Evolutionary conservation across 2,888 invertebrate species (phyloP), one percentile per base, ranked within the genome.

Genomic region (Ctena decussata): DNA sequence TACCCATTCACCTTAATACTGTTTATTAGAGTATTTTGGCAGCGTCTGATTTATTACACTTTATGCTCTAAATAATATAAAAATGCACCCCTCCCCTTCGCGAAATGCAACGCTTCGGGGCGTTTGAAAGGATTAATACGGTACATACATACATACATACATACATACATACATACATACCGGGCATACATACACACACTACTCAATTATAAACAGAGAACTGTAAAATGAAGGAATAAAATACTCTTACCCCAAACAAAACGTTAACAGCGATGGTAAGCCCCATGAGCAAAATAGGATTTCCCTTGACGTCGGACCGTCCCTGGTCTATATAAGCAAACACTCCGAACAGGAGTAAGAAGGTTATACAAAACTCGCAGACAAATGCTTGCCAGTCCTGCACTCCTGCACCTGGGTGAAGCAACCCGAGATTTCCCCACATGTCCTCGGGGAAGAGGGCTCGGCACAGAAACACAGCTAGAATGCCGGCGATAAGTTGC

Each of bases 231-330:
- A n/a, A n/a, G n/a, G n/a, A n/a, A n/a, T n/a, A n/a, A n/a, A n/a
- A n/a, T n/a, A n/a, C n/a, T 8, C 92, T 90, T 84, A 93, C 94
- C 71, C 85, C 89, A 65, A 86, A 87, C 35, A 93, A 85, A 15
- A 93, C 89, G 81, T 93, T 93, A 44, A 91, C 81, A 2, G 82
- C 73, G 1, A 93, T 90, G n/a, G 90, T 83, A n/a, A 94, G 72
- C 8, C 93, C 94, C 27, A 92, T 90, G 72, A 91, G 90, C 11
- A 92, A 77, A 6, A 93, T 92, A 6, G 90, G 82, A 0, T 92
- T 91, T 15, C 91, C 91, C 44, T 82, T 70, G 0, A 90, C 69
- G 71, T 93, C 93, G 5, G 82, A 77, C 35, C 94, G 75, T 0
- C 83, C 89, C 24, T 82, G 77, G 73, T 94, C 93, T 2, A 91